A percentile compares a stretch with the other conserved stretches of the same genome.
phyloP scores from a whole-genome alignment of 2,113 vertebrate genomes.

The Rhipidura dahli region DNA sequence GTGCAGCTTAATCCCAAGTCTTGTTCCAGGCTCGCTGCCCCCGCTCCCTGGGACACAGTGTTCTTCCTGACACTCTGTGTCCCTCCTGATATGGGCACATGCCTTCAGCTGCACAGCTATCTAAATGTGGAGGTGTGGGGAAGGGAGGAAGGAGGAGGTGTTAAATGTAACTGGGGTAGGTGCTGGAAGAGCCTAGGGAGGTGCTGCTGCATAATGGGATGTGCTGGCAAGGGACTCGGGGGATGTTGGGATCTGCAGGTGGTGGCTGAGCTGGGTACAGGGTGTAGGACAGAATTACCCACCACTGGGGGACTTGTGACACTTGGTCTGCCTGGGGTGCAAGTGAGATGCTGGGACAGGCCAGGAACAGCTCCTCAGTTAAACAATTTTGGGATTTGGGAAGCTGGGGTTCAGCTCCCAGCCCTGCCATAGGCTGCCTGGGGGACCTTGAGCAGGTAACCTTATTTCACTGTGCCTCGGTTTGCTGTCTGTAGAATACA shows the following conservation, averaged over 20 bases:
- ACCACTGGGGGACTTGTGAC: accelerated
- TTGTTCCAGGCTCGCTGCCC: neutral
- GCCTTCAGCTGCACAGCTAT: neutral
- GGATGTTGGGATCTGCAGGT: neutral
- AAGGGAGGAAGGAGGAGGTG: neutral
- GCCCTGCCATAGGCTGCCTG: neutral
- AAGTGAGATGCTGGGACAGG: neutral
- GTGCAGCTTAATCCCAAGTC: neutral
- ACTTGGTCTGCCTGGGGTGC: accelerated
- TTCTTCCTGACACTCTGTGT: neutral
- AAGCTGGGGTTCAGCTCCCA: neutral
- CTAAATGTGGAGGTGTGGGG: neutral
- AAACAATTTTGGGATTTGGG: neutral
- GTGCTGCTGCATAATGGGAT: neutral
- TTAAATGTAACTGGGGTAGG: no score
- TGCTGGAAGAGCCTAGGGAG: neutral
- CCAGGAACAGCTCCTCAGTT: accelerated
- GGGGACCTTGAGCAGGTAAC: neutral
- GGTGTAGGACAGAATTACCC: accelerated
- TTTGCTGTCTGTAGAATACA: neutral
- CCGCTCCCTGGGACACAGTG: neutral
- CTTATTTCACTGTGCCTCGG: neutral
- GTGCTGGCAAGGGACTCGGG: neutral
- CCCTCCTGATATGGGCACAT: no score
- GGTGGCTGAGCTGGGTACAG: neutral